Evolutionary conservation across 2,113 vertebrate genomes (phyloP).

Genomic region (Epinephelus cyanopodus): DNA sequence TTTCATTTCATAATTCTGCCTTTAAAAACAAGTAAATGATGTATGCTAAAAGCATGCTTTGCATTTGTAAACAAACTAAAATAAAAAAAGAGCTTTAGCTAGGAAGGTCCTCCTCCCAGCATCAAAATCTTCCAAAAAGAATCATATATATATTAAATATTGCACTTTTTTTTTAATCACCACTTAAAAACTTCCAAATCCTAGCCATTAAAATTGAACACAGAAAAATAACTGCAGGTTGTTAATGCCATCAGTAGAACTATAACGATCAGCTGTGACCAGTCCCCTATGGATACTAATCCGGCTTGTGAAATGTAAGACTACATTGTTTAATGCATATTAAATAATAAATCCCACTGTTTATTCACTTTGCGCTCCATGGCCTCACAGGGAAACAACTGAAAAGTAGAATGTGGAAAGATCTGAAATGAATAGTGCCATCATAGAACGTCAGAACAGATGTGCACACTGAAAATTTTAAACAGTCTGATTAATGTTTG

Average conservation of each 20-base stretch:
- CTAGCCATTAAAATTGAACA: conserved; percentile 48
- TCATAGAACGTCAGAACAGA: conserved; percentile 24
- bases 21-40: conserved; percentile 54
- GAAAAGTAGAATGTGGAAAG: conserved; percentile 1
- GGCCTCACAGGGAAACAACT: conserved; percentile 26
- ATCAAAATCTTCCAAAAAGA: conserved; percentile 28
- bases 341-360: conserved; percentile 22
- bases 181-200: conserved; percentile 70
- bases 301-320: conserved; percentile 7
- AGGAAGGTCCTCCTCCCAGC: conserved; percentile 32
- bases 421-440: background rate
- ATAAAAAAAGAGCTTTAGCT: conserved; percentile 39
- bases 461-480: conserved; percentile 9
- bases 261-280: conserved; percentile 22
- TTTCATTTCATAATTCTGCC: conserved; percentile 64
- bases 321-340: conserved; percentile 10
- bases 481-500: conserved; percentile 28
- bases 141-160: conserved; percentile 82
- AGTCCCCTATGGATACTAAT: conserved; percentile 6
- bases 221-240: conserved; percentile 32
- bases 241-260: conserved; percentile 41
- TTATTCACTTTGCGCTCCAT: conserved; percentile 36
- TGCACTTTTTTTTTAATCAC: conserved; percentile 88
- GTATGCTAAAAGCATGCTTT: conserved; percentile 41
- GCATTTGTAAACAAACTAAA: conserved; percentile 45